phyloP scores from a whole-genome alignment of 2,113 vertebrate species.

The Festucalex cinctus region DNA sequence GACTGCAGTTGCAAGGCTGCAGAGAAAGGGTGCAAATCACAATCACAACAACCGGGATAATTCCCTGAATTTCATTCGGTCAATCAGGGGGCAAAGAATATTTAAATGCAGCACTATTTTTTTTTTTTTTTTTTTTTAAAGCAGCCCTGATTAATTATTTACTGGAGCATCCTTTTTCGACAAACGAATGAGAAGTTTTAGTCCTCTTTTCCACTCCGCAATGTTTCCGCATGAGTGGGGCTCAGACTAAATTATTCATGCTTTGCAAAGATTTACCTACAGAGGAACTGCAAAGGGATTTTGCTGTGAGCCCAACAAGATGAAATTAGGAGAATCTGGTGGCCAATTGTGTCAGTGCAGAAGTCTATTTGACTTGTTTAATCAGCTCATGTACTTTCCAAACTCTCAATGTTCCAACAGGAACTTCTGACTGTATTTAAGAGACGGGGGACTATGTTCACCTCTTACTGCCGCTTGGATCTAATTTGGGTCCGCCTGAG shows the following conservation, averaged over 20 bases:
- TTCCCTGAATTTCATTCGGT: neutral
- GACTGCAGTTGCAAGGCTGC: conserved; percentile 91
- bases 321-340: conserved; percentile 12
- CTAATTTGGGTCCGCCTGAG: neutral
- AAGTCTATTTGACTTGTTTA: conserved; percentile 29
- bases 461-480: conserved; percentile 5
- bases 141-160: conserved; percentile 31
- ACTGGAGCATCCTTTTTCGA: conserved; percentile 18
- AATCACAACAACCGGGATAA: neutral
- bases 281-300: conserved; percentile 34
- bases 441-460: conserved; percentile 25
- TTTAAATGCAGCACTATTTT: conserved; percentile 7
- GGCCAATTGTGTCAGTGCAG: neutral
- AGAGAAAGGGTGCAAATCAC: neutral
- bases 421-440: conserved; percentile 22
- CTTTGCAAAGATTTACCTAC: conserved; percentile 36
- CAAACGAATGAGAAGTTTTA: conserved; percentile 24
- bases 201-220: neutral
- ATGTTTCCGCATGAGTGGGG: conserved; percentile 9
- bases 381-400: conserved; percentile 40
- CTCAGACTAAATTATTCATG: conserved; percentile 50
- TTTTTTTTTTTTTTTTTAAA: conserved; percentile 16
- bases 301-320: conserved; percentile 19
- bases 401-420: conserved; percentile 41
- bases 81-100: conserved; percentile 15